A percentile compares a stretch with the other conserved stretches of the same genome.
These are phyloP conservation scores for Indri indri DNA, from an alignment of 2,113 vertebrate genomes.

Conservation along the genomic window DNA sequence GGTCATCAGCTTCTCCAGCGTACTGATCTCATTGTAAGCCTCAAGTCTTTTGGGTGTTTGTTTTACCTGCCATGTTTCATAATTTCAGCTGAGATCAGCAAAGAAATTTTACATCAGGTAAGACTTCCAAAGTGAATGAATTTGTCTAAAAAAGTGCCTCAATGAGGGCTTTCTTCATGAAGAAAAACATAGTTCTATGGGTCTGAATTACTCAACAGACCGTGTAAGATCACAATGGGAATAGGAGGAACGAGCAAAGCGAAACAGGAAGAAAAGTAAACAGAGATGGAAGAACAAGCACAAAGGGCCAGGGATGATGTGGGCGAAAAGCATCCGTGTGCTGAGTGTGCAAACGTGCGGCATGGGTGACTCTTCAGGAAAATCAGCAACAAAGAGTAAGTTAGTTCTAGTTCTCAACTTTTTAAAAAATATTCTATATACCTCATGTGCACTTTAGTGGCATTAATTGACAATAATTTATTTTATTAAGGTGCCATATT, in stretches of 20 bases:
- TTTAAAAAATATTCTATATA: background rate
- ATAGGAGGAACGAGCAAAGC: no score
- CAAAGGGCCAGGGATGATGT: background rate
- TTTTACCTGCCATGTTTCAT: background rate
- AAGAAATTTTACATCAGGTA: background rate
- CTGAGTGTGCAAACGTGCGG: background rate
- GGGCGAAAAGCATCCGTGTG: background rate
- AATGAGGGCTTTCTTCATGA: background rate
- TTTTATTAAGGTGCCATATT: background rate
- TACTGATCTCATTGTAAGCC: slow-evolving; percentile 6
- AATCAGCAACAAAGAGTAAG: background rate
- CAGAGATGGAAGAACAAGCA: no score
- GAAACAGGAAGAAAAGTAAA: no score
- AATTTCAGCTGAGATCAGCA: background rate
- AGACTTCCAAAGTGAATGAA: background rate
- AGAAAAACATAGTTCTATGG: background rate
- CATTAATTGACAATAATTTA: background rate
- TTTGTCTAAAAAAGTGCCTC: background rate
- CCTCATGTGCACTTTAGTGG: background rate
- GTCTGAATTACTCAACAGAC: background rate
- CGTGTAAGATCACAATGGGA: no score
- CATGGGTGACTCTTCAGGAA: background rate
- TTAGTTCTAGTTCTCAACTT: background rate
- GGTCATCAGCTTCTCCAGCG: background rate
- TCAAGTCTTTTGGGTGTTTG: background rate